Evolutionary conservation across 2,113 vertebrate genomes (phyloP).

Genomic region (Vulpes ferrilata): DNA sequence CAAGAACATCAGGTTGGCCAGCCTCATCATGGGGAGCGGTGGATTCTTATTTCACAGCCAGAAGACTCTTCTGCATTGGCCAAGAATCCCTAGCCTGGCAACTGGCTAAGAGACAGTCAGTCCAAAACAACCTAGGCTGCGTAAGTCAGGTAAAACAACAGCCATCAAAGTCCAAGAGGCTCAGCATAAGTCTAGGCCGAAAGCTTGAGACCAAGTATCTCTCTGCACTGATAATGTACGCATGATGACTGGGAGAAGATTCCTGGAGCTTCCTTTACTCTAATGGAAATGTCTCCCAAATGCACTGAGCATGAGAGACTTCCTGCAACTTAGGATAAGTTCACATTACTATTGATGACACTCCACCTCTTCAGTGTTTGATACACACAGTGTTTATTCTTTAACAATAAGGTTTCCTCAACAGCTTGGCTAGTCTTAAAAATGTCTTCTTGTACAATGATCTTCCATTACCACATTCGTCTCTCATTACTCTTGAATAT

Average conservation of each 20-base stretch:
- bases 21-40: not conserved
- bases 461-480: slow-evolving; percentile 69
- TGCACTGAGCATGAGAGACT: slow-evolving; percentile 44
- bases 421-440: slow-evolving; percentile 78
- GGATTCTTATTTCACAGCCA: slow-evolving; percentile 46
- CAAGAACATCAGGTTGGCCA: slow-evolving; percentile 63
- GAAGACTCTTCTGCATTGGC: not conserved
- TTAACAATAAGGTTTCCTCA: slow-evolving; percentile 76
- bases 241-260: not conserved
- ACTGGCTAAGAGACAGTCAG: not conserved
- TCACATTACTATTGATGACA: slow-evolving; percentile 26
- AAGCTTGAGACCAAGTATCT: not conserved
- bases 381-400: slow-evolving; percentile 73
- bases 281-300: slow-evolving; percentile 62
- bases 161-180: slow-evolving; percentile 17
- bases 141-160: slow-evolving; percentile 63
- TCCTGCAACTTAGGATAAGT: slow-evolving; percentile 44
- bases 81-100: slow-evolving; percentile 45
- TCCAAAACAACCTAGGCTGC: slow-evolving; percentile 62
- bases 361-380: slow-evolving; percentile 64
- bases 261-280: slow-evolving; percentile 48
- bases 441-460: slow-evolving; percentile 76
- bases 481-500: slow-evolving; percentile 51
- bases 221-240: not conserved
- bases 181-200: slow-evolving; percentile 3